Evolutionary conservation across 37 sponge, comb jelly and placozoan genomes (phyloP), one percentile per base, ranked within the genome.

Genomic region (Hexactinellida sp.): DNA sequence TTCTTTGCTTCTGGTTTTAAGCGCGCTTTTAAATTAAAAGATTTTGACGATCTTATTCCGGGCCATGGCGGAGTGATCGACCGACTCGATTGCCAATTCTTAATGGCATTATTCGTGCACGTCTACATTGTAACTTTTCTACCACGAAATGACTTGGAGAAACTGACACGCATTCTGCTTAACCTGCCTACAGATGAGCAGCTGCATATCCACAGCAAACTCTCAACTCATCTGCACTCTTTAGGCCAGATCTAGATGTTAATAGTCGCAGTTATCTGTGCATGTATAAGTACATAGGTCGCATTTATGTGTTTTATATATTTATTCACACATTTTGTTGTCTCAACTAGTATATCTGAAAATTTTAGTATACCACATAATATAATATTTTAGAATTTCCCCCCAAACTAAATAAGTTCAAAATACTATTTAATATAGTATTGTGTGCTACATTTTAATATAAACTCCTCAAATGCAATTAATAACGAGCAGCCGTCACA

Each of bases 1-100:
- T 97, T 97, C 93, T 95, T 97, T 90, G 99, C 99, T 37, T 94
- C 94, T 36, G 99, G 99, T 19, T 95, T 97, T 88, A 97, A 97
- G 54, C 86, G 99, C 54, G 99, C 99, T 10, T 97, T 97, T 83
- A 86, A 92, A 82, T 38, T 97, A 37, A 97, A 97, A 93, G 99
- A 97, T 54, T 97, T 97, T 92, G 91, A 85, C 37, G 94, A 97
- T 51, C 83, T 92, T n/a, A 97, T 97, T 36, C 99, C 99, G 0
- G 99, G 99, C 0, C 99, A 97, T 86, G 99, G 99, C 16, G 99
- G 99, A 37, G 84, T 93, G 36, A 92, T 97, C 84, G 99, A 97
- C 83, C 88, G 99, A 36, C 91, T 95, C 84, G 99, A 97, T 85
- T 97, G 99, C 38, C 99, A 97, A 84, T 88, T 97, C 36, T 86